A percentile compares a stretch with the other conserved stretches of the same genome.
phyloP scores from a whole-genome alignment of 2,797 vertebrate species.

The Otolemur crassicaudatus region DNA sequence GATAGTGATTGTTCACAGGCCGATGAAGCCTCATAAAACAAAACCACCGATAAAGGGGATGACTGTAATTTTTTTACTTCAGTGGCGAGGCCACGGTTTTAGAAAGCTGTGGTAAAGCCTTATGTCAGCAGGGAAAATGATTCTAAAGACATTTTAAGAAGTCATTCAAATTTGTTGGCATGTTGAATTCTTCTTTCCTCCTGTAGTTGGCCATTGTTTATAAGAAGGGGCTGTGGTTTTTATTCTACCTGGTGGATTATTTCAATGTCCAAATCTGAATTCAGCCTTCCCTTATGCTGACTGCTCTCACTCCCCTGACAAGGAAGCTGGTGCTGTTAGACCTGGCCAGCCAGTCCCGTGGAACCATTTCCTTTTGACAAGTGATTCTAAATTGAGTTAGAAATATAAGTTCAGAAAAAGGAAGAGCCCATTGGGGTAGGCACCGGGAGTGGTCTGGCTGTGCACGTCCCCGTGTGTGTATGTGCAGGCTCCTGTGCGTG shows the following conservation, averaged over 20 bases:
- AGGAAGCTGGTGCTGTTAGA: not conserved
- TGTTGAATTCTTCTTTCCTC: not conserved
- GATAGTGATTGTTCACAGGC: accelerated
- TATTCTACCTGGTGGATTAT: not conserved
- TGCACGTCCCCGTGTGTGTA: too few relatives aligned
- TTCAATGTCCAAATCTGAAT: not conserved
- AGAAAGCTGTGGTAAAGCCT: not conserved
- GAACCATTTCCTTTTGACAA: not conserved
- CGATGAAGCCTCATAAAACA: not conserved
- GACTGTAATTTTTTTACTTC: not conserved
- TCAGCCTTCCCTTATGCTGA: not conserved
- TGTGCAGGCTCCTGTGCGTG: not conserved
- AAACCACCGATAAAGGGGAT: not conserved
- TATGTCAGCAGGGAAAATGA: not conserved
- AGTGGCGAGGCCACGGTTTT: not conserved
- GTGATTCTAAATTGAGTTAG: not conserved
- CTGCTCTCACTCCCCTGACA: not conserved
- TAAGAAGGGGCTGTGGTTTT: not conserved
- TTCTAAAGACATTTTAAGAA: not conserved
- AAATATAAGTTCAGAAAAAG: not conserved
- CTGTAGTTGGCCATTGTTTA: not conserved
- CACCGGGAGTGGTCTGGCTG: not conserved
- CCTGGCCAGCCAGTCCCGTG: not conserved
- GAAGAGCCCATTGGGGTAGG: not conserved
- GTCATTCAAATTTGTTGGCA: not conserved